Conservation (phyloP, 2,888 invertebrate genomes). For the Parnassius smintheus region DNA sequence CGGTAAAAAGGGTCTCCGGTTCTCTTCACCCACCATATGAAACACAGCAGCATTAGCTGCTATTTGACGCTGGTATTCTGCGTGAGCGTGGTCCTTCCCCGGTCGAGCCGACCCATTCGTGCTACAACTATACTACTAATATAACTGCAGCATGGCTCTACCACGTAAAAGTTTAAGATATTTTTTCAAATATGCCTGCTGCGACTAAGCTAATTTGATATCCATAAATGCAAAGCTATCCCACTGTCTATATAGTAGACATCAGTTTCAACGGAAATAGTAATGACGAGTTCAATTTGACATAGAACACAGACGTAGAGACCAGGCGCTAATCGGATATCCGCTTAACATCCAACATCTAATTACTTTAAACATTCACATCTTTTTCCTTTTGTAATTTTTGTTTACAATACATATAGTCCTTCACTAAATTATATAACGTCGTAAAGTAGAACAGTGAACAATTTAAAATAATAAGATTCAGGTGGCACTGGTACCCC, state of each 20-base stretch:
- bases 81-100: too few species aligned
- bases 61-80: too few species aligned
- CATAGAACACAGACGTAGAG: constrained; percentile 20
- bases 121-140: too few species aligned
- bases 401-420: constrained; percentile 8
- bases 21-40: too few species aligned
- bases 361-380: constrained; percentile 11
- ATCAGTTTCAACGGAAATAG: constrained; percentile 15
- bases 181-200: not conserved
- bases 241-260: constrained; percentile 2
- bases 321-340: constrained; percentile 20
- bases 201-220: constrained; percentile 1
- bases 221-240: constrained; percentile 8
- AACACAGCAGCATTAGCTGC: too few species aligned
- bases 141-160: too few species aligned
- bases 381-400: constrained; percentile 9
- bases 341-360: constrained; percentile 12
- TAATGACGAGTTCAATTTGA: constrained; percentile 24
- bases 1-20: too few species aligned
- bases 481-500: constrained; percentile 35
- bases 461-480: constrained; percentile 29
- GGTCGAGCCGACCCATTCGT: too few species aligned
- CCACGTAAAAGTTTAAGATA: not conserved
- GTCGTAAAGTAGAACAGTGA: constrained; percentile 18
- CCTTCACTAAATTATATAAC: constrained; percentile 14